Evolutionary conservation across 2,888 invertebrate genomes (phyloP), one percentile per base, ranked within the genome.

Genomic region (Chloroclystis v-ata): DNA sequence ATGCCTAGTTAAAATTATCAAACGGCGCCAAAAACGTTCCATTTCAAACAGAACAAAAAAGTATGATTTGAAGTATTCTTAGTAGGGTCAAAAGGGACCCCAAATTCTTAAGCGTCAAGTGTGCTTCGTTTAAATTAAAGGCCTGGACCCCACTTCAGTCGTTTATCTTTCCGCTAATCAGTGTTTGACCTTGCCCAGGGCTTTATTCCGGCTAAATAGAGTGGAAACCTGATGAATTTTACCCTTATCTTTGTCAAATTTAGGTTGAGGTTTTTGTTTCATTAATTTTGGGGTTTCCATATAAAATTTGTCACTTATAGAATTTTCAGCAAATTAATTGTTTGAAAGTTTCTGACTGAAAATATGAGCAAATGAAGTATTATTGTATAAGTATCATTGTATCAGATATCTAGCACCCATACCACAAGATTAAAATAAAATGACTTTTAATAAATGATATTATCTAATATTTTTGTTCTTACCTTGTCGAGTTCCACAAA

Each of bases 71-170:
- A 56, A 35, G 51, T 48, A 54, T 39, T 40, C 24, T 52, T 42
- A 52, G 51, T 46, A 48, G 37, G 49, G 37, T 43, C 43, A 43
- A 45, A 33, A 28, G 26, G 41, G 20, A 24, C 29, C 49, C 44
- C 30, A 38, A 49, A 43, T 46, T 52, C 45, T 43, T 43, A 44
- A 43, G 28, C 49, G 44, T 44, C 37, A 42, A 58, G 50, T 49
- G 52, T 47, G 24, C 54, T 53, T 51, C 40, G 49, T 30, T 41
- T 37, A 49, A 53, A 54, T 56, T 47, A 52, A 58, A 58, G 49
- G 47, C 37, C 32, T n/a, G 30, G 32, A 40, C 33, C 51, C 54
- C 41, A 49, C 51, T 54, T 45, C 43, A 51, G 33, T 45, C 43
- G 50, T 54, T 45, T 50, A 49, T 50, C 50, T 37, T 41, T 45